Evolutionary conservation across 2,113 vertebrate genomes (phyloP).

Genomic region (Apodemus sylvaticus): DNA sequence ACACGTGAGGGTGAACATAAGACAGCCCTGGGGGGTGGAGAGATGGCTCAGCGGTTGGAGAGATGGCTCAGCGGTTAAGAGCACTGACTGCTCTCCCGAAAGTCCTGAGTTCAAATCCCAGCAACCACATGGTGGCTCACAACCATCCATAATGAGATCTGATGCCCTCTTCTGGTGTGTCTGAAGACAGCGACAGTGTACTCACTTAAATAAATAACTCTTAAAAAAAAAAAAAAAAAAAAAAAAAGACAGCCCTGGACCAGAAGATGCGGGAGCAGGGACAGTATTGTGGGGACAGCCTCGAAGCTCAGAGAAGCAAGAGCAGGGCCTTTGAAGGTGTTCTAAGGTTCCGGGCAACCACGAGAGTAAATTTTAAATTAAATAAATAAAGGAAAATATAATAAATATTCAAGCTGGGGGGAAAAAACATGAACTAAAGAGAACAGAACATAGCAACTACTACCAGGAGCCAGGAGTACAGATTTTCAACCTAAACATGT

Average conservation of each 20-base stretch:
- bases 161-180: too few species aligned
- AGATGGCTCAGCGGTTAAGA: too few species aligned
- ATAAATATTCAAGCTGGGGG: neutral
- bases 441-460: neutral
- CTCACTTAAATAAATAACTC: too few species aligned
- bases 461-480: neutral
- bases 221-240: too few species aligned
- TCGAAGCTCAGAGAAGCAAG: neutral
- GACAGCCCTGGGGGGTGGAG: rapidly evolving
- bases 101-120: too few species aligned
- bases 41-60: too few species aligned
- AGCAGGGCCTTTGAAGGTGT: neutral
- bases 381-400: slow-evolving; percentile 11
- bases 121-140: too few species aligned
- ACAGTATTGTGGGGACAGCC: neutral
- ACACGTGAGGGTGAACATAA: neutral
- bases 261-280: neutral
- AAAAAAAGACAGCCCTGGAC: rapidly evolving
- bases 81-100: too few species aligned
- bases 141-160: too few species aligned
- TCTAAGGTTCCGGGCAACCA: neutral
- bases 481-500: neutral
- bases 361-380: neutral
- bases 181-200: too few species aligned
- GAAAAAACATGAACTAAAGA: neutral